Conservation (phyloP, 2,113 vertebrate genomes). For the Calonectris borealis region DNA sequence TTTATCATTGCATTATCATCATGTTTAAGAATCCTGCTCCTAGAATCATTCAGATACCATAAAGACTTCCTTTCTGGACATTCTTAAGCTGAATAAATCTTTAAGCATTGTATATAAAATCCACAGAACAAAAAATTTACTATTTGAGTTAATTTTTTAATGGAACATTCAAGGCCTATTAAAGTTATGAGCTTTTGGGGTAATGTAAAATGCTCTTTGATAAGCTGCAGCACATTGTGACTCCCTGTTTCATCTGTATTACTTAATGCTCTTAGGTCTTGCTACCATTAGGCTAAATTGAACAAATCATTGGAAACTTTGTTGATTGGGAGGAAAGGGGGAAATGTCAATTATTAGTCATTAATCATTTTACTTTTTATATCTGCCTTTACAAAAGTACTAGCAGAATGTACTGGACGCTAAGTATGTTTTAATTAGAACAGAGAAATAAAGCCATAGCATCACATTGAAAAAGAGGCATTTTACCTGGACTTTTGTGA, state of each 20-base stretch:
- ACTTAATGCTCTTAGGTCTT: conserved; percentile 11
- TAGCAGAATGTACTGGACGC: neutral
- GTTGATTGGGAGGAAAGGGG: neutral
- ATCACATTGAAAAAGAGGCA: neutral
- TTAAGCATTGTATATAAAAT: neutral
- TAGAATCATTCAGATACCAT: neutral
- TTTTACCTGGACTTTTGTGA: neutral
- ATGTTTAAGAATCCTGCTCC: neutral
- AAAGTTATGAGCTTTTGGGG: neutral
- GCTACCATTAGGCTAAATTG: conserved; percentile 17
- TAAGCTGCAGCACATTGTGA: neutral
- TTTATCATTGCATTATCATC: neutral
- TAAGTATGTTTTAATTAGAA: neutral
- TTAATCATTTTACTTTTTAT: neutral
- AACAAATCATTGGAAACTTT: neutral
- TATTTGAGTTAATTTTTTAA: neutral
- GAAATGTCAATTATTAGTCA: neutral
- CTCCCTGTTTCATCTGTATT: neutral
- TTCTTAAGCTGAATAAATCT: neutral
- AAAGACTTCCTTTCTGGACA: neutral
- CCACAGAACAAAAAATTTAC: neutral
- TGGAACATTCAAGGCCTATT: neutral
- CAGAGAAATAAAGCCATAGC: neutral
- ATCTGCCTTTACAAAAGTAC: neutral
- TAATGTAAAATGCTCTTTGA: neutral